Evolutionary conservation across 2,888 invertebrate genomes (phyloP), one percentile per base, ranked within the genome.

Genomic region (Terebella lapidaria): DNA sequence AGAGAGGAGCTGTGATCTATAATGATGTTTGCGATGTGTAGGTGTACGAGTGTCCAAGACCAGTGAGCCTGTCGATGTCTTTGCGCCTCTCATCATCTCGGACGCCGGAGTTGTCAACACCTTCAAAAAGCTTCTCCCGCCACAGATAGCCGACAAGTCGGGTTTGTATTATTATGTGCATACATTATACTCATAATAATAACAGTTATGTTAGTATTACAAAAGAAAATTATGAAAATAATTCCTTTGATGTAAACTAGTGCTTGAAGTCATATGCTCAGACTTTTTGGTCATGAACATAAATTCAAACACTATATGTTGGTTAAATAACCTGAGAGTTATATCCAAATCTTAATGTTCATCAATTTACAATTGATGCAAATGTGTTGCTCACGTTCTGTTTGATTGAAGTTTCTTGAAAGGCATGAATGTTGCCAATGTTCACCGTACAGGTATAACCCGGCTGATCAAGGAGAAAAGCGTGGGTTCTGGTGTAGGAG

Each of bases 41-140:
- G 78, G 78, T 62, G 78, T 78, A 1, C 63, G 67, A 27, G 72
- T 78, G 10, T 54, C 54, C 2, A 67, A 65, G 42, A 67, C 64
- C 10, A 62, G 68, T 26, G 70, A 66, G 3, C 68, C 69, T 25
- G 58, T 71, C 5, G 73, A 77, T 28, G 58, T 79, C 10, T 59
- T 58, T 56, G 77, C 78, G 20, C 74, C 70, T n/a, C 58, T 64
- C 27, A 68, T 79, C 28, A 73, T 79, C 24, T 78, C 78, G 22
- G 75, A 75, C 61, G 77, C 76, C 56, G 79, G 78, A 2, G 68
- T 70, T 3, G 61, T 70, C 26, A 77, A 76, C 64, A 79, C 78
- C 18, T 72, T 77, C 62, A 69, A 68, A 29, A 67, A 65, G 26
- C 65, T 78, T 18, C 63, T 79, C 35, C 76, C 78, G 3, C 59